Conservation (phyloP, 2,113 vertebrate species). For the Upupa epops region DNA sequence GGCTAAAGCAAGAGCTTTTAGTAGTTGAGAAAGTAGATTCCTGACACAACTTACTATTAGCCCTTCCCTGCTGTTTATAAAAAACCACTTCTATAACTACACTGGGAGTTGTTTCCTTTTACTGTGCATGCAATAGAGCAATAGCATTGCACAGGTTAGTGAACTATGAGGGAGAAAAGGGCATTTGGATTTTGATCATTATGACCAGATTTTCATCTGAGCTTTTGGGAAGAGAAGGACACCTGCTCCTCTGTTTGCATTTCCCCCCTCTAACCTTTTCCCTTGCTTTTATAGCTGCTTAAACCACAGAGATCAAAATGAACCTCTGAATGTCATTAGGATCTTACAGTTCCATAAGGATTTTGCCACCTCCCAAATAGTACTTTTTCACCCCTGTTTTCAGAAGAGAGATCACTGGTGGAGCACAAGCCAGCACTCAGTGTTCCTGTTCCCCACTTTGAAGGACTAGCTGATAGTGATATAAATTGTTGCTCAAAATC, state of each 20-base stretch:
- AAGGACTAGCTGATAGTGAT: background rate
- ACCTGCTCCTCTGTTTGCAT: background rate
- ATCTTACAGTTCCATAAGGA: background rate
- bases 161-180: background rate
- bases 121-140: background rate
- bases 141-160: background rate
- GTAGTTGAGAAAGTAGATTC: background rate
- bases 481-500: background rate
- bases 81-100: background rate
- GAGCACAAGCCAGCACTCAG: background rate
- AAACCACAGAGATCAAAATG: background rate
- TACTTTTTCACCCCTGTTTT: fast-evolving
- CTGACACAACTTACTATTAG: background rate
- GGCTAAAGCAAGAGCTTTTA: background rate
- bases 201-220: background rate
- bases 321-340: background rate
- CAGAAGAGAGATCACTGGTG: background rate
- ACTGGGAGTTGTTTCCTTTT: background rate
- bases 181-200: background rate
- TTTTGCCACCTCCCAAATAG: fast-evolving
- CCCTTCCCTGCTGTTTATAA: fast-evolving
- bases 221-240: background rate
- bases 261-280: background rate
- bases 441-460: background rate
- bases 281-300: background rate